These are phyloP conservation scores for Drosophila colorata DNA, from an alignment of 2,888 invertebrate genomes.

Conservation along the genomic window DNA sequence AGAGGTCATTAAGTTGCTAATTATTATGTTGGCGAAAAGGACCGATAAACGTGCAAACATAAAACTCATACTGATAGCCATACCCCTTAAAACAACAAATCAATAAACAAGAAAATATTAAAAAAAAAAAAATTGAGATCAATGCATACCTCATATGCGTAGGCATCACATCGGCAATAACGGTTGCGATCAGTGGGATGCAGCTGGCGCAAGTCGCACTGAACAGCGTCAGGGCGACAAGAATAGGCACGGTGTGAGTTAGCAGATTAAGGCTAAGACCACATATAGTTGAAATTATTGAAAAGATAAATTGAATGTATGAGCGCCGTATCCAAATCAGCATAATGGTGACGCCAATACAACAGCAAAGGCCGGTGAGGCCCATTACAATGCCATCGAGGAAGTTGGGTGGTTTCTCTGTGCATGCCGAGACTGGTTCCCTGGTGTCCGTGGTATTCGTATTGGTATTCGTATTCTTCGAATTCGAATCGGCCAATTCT, in stretches of 20 bases:
- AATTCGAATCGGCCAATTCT: neutral
- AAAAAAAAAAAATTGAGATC: no score
- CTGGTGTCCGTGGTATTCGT: no score
- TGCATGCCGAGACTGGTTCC: neutral
- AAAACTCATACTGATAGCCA: conserved; percentile 18
- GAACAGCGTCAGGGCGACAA: conserved; percentile 22
- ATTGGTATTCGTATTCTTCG: neutral
- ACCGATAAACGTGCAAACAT: conserved; percentile 28
- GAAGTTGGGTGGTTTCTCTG: neutral
- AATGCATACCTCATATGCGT: conserved; percentile 52
- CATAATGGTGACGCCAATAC: neutral
- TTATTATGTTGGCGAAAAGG: conserved; percentile 14
- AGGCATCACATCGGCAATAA: conserved; percentile 49
- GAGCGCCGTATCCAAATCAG: conserved; percentile 6
- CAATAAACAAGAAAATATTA: neutral
- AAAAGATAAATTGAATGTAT: conserved; percentile 2
- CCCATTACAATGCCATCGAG: conserved; percentile 25
- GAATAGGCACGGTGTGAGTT: neutral
- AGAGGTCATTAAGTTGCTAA: conserved; percentile 28
- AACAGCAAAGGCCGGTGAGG: neutral
- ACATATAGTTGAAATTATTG: neutral
- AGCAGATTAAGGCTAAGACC: conserved; percentile 38
- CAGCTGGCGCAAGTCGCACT: conserved; percentile 10
- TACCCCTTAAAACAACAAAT: conserved; percentile 34
- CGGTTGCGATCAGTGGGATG: conserved; percentile 14